phyloP scores from a whole-genome alignment of 2,113 vertebrate genomes.

The Barnardius zonarius region DNA sequence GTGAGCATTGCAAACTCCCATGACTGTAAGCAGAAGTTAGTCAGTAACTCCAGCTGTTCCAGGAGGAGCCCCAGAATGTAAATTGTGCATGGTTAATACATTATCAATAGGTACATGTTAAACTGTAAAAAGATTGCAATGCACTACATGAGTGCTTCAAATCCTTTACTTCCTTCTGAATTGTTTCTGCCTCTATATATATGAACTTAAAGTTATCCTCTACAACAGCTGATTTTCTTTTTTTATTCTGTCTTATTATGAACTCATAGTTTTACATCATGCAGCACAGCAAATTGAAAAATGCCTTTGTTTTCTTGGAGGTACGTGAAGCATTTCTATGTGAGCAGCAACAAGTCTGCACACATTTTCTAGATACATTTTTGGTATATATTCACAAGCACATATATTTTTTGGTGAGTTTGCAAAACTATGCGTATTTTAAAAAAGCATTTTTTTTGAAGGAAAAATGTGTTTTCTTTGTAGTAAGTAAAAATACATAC shows the following conservation, averaged over 20 bases:
- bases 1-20: neutral
- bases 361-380: neutral
- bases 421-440: neutral
- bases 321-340: neutral
- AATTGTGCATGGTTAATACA: neutral
- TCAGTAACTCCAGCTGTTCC: neutral
- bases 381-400: neutral
- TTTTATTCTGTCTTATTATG: neutral
- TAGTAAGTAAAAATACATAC: neutral
- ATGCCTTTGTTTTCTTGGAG: neutral
- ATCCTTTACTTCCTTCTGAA: neutral
- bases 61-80: neutral
- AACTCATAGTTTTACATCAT: neutral
- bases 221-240: neutral
- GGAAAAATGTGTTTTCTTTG: neutral
- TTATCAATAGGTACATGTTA: neutral
- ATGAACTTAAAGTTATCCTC: neutral
- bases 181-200: neutral
- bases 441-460: neutral
- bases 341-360: neutral
- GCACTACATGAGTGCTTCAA: neutral
- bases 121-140: neutral
- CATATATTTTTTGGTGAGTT: neutral
- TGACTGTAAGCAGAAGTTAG: accelerated
- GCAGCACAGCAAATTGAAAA: neutral